A percentile compares a stretch with the other conserved stretches of the same genome.
phyloP scores from a whole-genome alignment of 2,888 invertebrate genomes.

The Drosophila nr. fundita region DNA sequence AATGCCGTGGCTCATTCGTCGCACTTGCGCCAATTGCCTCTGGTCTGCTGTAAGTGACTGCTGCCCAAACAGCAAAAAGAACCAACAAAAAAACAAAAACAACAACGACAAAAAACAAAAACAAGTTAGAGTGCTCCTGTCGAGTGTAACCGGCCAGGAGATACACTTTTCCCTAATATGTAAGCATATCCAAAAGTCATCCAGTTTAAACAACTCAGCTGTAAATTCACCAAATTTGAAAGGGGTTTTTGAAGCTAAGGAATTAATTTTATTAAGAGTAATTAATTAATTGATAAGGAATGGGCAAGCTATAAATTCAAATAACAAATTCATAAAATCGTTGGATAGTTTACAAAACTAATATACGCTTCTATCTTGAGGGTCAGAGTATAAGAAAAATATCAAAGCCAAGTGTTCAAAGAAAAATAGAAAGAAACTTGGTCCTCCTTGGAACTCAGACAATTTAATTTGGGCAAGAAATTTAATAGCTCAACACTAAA shows the following conservation, averaged over 20 bases:
- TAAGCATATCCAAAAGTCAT: neutral
- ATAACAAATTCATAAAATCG: neutral
- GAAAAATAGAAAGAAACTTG: constrained; percentile 24
- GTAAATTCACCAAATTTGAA: neutral
- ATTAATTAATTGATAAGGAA: neutral
- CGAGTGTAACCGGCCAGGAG: neutral
- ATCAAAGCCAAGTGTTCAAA: constrained; percentile 40
- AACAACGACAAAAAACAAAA: neutral
- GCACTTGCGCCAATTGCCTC: constrained; percentile 54
- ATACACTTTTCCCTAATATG: neutral
- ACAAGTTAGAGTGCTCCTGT: neutral
- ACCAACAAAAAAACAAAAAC: neutral
- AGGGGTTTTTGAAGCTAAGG: neutral
- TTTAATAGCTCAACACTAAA: constrained; percentile 15
- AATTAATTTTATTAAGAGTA: neutral
- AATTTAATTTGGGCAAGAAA: constrained; percentile 44
- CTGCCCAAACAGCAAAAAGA: constrained; percentile 5
- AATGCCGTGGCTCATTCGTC: neutral
- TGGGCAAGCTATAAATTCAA: too few relatives aligned
- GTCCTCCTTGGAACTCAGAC: constrained; percentile 15
- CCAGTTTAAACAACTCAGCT: neutral
- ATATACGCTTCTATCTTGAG: neutral
- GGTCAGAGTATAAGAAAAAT: constrained; percentile 7
- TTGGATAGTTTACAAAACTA: neutral
- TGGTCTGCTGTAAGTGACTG: constrained; percentile 57